Conservation (phyloP, 2,888 invertebrate species). For the Mellilla xanthometata region DNA sequence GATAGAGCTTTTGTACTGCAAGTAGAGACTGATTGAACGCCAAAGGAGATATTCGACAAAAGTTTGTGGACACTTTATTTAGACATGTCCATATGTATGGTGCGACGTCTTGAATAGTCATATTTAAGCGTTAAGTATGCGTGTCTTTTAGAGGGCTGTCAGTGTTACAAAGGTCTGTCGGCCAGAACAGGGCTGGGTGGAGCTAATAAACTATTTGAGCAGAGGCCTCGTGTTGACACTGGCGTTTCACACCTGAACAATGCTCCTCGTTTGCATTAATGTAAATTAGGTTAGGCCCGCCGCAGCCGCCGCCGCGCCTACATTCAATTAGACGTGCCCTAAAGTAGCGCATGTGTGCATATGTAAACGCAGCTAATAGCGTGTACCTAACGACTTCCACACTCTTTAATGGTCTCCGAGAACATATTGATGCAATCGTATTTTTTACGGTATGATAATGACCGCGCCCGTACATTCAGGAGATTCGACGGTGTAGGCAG, state of each 20-base stretch:
- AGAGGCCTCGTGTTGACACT: conserved; percentile 79
- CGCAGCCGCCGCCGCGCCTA: conserved; percentile 67
- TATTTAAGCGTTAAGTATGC: conserved; percentile 74
- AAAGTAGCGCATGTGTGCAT: conserved; percentile 73
- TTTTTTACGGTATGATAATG: conserved; percentile 32
- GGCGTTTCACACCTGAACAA: conserved; percentile 82
- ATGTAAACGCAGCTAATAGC: conserved; percentile 55
- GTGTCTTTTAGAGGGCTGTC: conserved; percentile 72
- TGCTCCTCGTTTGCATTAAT: conserved; percentile 82
- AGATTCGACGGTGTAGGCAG: conserved; percentile 19
- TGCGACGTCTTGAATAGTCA: conserved; percentile 63
- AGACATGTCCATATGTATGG: conserved; percentile 35
- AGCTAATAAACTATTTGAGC: conserved; percentile 82
- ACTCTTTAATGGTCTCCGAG: conserved; percentile 47
- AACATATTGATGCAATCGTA: conserved; percentile 47
- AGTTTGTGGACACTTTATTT: conserved; percentile 22
- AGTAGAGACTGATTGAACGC: conserved; percentile 1
- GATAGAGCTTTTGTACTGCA: not conserved
- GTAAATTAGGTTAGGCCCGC: conserved; percentile 80
- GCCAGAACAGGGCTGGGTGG: conserved; percentile 77
- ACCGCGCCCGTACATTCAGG: conserved; percentile 21
- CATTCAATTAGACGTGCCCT: conserved; percentile 77
- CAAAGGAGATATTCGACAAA: conserved; percentile 11
- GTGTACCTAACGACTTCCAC: conserved; percentile 54
- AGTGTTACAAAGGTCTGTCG: conserved; percentile 72